phyloP scores from a whole-genome alignment of 2,797 vertebrate species.

The Vultur gryphus region DNA sequence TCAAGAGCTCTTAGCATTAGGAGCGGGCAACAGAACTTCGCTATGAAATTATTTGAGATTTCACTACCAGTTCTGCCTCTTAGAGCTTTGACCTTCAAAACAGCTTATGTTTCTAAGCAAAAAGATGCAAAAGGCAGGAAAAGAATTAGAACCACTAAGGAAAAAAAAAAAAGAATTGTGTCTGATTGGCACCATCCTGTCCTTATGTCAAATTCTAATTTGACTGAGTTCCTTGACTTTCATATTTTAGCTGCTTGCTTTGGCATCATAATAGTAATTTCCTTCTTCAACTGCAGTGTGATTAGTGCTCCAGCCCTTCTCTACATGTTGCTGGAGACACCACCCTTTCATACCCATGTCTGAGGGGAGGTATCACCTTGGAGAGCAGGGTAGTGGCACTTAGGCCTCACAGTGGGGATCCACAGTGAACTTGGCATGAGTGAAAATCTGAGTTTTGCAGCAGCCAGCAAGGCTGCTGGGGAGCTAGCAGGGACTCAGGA shows the following conservation, averaged over 20 bases:
- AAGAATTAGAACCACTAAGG: background rate
- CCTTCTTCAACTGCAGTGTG: background rate
- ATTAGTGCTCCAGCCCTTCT: background rate
- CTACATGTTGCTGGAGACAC: background rate
- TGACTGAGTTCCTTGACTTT: background rate
- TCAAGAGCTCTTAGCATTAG: background rate
- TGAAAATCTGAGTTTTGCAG: background rate
- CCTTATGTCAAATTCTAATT: background rate
- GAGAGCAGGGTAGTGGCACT: background rate
- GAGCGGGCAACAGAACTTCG: background rate
- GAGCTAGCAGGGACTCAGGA: background rate
- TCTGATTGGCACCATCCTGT: background rate
- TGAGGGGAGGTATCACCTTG: background rate
- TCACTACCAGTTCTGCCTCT: background rate
- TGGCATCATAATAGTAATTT: background rate
- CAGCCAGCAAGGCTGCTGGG: background rate
- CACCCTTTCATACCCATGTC: background rate
- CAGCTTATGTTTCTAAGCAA: background rate
- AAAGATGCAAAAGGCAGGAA: background rate
- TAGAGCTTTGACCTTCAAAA: background rate
- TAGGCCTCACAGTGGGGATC: background rate
- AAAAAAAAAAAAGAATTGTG: background rate
- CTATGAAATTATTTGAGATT: background rate
- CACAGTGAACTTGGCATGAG: background rate
- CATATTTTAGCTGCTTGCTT: slow-evolving; percentile 13